phyloP scores from a whole-genome alignment of 2,888 invertebrate species.

The Calliscelio sp. region DNA sequence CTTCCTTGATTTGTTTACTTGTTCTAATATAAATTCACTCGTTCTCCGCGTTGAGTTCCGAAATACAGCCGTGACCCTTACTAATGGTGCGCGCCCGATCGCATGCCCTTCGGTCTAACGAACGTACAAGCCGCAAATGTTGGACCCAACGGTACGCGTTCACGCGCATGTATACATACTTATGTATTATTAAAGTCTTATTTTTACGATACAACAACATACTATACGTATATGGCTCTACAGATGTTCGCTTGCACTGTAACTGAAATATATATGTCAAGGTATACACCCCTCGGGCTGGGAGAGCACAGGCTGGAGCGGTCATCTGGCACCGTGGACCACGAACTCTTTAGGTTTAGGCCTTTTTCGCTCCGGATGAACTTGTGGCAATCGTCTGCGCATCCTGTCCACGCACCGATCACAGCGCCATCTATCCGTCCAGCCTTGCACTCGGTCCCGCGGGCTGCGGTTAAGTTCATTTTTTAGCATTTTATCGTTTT shows the following conservation, averaged over 20 bases:
- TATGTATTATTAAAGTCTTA: slow-evolving; percentile 72
- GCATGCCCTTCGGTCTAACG: too few species aligned
- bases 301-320: slow-evolving; percentile 31
- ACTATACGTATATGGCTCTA: slow-evolving; percentile 86
- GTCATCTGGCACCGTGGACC: slow-evolving; percentile 16
- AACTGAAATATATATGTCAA: slow-evolving; percentile 85
- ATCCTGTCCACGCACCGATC: slow-evolving; percentile 24
- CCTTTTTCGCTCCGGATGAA: slow-evolving; percentile 31
- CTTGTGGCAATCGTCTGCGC: slow-evolving; percentile 34
- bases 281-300: slow-evolving; percentile 74
- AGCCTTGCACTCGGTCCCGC: slow-evolving; percentile 11
- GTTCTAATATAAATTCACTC: slow-evolving; percentile 73
- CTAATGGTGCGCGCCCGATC: slow-evolving; percentile 84
- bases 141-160: neutral
- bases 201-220: slow-evolving; percentile 85
- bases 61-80: slow-evolving; percentile 85
- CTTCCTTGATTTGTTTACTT: slow-evolving; percentile 42
- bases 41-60: slow-evolving; percentile 81
- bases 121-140: too few species aligned
- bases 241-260: slow-evolving; percentile 86
- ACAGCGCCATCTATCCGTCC: slow-evolving; percentile 12
- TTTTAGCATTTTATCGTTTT: slow-evolving; percentile 64
- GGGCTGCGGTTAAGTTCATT: slow-evolving; percentile 48
- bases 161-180: slow-evolving; percentile 55
- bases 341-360: slow-evolving; percentile 47